Base-by-base conservation (phyloP, 2,113 vertebrate genomes). In the Cryptotis parvus region DNA sequence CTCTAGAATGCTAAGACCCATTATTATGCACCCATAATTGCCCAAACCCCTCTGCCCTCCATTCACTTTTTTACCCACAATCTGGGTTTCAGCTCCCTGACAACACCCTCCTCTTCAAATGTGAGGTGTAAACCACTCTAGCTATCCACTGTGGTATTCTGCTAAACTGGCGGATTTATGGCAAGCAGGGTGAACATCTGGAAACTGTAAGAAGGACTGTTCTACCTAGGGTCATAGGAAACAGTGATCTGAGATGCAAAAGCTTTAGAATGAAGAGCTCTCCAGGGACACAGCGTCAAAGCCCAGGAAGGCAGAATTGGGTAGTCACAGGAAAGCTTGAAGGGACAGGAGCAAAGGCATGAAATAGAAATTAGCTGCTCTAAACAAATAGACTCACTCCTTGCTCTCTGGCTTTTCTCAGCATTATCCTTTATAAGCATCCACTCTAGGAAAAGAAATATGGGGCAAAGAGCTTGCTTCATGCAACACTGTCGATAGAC, bases 1-100 rank as follows among this genome's bases (percentile, higher is more conserved):
- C 52, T 95, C 39, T 52, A 43, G 91, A 75, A 90, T 88, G n/a
- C 39, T 37, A 84, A 95, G 55, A 65, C 61, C 33, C 91, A 86
- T 96, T 89, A 96, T 73, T 58, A 96, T 58, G 63, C 70, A 89
- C 89, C 55, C 61, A 87, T 82, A 77, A 85, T 92, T 89, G 90
- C 58, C 15, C 86, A 93, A 70, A n/a, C 20, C 88, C 20, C 26
- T 5, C 15, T 87, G 95, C 87, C 37, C 90, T 79, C 77, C 55
- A 83, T 94, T 94, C 70, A 87, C 6, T 90, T 29, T 76, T 78
- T 14, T 73, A 3, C 29, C 29, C 1, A 37, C 18, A 70, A 27
- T 68, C 35, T n/a, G 78, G 24, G 4, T 22, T 83, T 83, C 14
- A 37, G 45, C 70, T 70, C 68, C 49, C 80, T 52, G 37, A 33